Base-by-base conservation (phyloP, 2,113 vertebrate genomes). In the Syngnathus scovelli region DNA sequence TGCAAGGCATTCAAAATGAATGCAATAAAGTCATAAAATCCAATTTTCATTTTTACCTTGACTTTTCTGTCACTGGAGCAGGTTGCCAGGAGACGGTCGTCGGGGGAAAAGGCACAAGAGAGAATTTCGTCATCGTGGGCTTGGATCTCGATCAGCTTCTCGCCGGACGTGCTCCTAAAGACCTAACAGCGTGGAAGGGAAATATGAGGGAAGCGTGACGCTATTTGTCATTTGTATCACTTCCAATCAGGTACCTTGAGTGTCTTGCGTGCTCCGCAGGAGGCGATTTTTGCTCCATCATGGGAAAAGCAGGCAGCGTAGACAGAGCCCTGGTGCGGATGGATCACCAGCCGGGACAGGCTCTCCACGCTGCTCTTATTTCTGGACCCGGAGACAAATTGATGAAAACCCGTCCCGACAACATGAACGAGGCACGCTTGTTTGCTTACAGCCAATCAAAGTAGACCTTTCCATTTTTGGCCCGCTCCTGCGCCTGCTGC, bases 121-220 rank as follows among this genome's bases (percentile, higher is more conserved):
- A 98, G 89, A 43, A 99, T 89, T 83, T 98, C 97, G 23, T 99
- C 96, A 4, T 97, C 95, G 0, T 95, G 95, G 69, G 94, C 95
- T 56, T 76, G 80, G 71, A 97, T 85, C 76, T 94, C 93, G 46
- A 91, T 74, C 54, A 98, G 91, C 58, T 91, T 96, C 87, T 98
- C 95, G 67, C 97, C 97, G 46, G 95, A 93, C 65, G 90, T 94
- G 67, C 91, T 90, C 91, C 93, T 96, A 74, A 96, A 98, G 60
- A 99, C 91, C 97, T 99, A 71, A 74, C 27, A 0, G 44, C 7
- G 79, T 0, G 67, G 5, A 19, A 61, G 5, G 13, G 5, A 38
- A 27, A 5, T 27, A 55, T 11, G 12, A 21, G 3, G 27, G 27
- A 27, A 27, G 27, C 27, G 27, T 49, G 16, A 2, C 9, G 41